These are phyloP conservation scores for Forbesichthys agassizii DNA, from an alignment of 2,113 vertebrate species.

Conservation along the genomic window DNA sequence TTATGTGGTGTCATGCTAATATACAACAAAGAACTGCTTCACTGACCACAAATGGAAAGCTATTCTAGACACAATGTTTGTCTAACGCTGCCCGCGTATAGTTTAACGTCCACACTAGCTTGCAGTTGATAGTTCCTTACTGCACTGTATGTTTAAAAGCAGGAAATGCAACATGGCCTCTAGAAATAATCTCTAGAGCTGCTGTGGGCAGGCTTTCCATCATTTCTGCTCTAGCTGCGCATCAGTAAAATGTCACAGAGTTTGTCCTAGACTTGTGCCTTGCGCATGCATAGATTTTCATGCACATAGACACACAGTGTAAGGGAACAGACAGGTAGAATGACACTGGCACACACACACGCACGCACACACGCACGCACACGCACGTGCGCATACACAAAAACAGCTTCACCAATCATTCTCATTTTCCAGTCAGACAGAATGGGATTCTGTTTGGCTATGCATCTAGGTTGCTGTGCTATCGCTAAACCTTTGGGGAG, in stretches of 20 bases:
- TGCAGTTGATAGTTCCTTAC: constrained; percentile 34
- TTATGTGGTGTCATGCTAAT: constrained; percentile 59
- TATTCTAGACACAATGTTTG: constrained; percentile 54
- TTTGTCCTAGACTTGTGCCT: neutral
- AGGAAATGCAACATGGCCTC: constrained; percentile 36
- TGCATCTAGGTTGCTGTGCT: constrained; percentile 31
- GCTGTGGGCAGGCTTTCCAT: constrained; percentile 26
- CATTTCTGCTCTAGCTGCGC: constrained; percentile 35
- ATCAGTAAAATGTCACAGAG: constrained; percentile 26
- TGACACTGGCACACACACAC: constrained; percentile 23
- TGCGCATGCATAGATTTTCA: neutral
- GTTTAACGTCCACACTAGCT: constrained; percentile 49
- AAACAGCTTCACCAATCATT: constrained; percentile 6
- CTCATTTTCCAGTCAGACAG: constrained; percentile 13
- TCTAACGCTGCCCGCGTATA: constrained; percentile 9
- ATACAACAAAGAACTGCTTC: constrained; percentile 51
- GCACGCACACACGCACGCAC: constrained; percentile 28
- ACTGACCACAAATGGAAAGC: constrained; percentile 53
- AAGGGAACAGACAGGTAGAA: constrained; percentile 17
- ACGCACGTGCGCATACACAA: constrained; percentile 17
- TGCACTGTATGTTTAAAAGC: constrained; percentile 35
- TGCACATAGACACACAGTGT: neutral
- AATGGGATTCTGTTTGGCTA: constrained; percentile 23
- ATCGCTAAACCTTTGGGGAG: constrained; percentile 21
- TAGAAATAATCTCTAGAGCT: constrained; percentile 38